phyloP scores from a whole-genome alignment of 2,888 invertebrate genomes.

The Sarcophaga subvicina region DNA sequence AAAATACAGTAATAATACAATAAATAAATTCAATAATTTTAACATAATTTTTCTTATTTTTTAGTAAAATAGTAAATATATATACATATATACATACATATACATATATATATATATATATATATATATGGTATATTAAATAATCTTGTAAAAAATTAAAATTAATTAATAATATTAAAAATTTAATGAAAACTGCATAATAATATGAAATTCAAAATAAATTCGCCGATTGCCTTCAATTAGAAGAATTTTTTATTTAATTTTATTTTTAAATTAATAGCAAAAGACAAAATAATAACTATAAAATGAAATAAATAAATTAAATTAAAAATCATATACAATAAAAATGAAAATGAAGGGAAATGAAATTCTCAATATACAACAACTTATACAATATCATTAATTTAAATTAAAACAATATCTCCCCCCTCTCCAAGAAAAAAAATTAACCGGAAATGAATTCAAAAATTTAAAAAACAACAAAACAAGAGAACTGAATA shows the following conservation, averaged over 20 bases:
- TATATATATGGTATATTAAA: slow-evolving; percentile 26
- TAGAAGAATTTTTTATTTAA: slow-evolving; percentile 81
- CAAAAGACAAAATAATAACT: slow-evolving; percentile 69
- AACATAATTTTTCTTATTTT: slow-evolving; percentile 44
- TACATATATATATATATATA: background rate
- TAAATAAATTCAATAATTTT: slow-evolving; percentile 68
- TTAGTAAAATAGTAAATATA: slow-evolving; percentile 43
- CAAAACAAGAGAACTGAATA: slow-evolving; percentile 69
- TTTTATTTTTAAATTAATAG: slow-evolving; percentile 75
- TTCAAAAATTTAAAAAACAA: slow-evolving; percentile 42
- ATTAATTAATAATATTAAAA: slow-evolving; percentile 39
- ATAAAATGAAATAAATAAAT: slow-evolving; percentile 47
- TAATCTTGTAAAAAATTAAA: slow-evolving; percentile 61
- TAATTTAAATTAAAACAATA: slow-evolving; percentile 41
- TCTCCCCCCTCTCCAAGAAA: background rate
- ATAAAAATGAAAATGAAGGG: slow-evolving; percentile 29
- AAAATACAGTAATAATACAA: slow-evolving; percentile 38
- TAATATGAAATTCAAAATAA: slow-evolving; percentile 80
- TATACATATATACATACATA: background rate
- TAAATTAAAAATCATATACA: slow-evolving; percentile 60
- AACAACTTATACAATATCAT: slow-evolving; percentile 67
- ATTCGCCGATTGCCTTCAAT: slow-evolving; percentile 82
- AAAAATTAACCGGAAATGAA: slow-evolving; percentile 47
- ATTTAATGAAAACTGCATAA: slow-evolving; percentile 74
- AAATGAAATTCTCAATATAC: slow-evolving; percentile 64